These are phyloP conservation scores for Apoda limacodes DNA, from an alignment of 2,888 invertebrate species.

Conservation along the genomic window DNA sequence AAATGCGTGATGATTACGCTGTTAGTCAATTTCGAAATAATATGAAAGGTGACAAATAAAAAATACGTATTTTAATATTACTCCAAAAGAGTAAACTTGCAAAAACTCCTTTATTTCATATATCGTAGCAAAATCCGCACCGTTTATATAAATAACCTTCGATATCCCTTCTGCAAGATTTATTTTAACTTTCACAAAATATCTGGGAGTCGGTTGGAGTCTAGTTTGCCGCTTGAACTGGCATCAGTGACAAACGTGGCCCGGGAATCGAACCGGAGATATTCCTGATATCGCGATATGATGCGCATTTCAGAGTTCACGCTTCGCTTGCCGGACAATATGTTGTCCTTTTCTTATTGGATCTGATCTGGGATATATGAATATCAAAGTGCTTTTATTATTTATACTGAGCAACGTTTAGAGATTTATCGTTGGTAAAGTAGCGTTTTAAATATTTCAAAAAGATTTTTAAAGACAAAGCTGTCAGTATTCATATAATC, in stretches of 20 bases:
- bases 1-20: too few relatives aligned
- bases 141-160: constrained; percentile 31
- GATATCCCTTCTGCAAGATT: constrained; percentile 33
- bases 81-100: too few relatives aligned
- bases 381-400: background rate
- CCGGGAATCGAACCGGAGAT: constrained; percentile 20
- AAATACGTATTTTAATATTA: too few relatives aligned
- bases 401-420: background rate
- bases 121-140: too few relatives aligned
- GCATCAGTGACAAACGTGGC: constrained; percentile 17
- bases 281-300: constrained; percentile 16
- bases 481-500: too few relatives aligned
- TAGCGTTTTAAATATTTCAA: too few relatives aligned
- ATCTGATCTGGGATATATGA: constrained; percentile 2
- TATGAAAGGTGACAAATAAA: too few relatives aligned
- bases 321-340: constrained; percentile 12
- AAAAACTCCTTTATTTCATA: too few relatives aligned
- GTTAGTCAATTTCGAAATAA: too few relatives aligned
- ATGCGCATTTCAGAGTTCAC: constrained; percentile 11
- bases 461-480: too few relatives aligned
- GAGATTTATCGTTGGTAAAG: too few relatives aligned
- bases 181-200: constrained; percentile 26
- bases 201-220: constrained; percentile 17
- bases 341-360: constrained; percentile 14
- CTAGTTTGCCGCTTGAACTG: constrained; percentile 29